These are phyloP conservation scores for Hirtodrosophila duncani DNA, from an alignment of 2,888 invertebrate genomes.

Conservation along the genomic window DNA sequence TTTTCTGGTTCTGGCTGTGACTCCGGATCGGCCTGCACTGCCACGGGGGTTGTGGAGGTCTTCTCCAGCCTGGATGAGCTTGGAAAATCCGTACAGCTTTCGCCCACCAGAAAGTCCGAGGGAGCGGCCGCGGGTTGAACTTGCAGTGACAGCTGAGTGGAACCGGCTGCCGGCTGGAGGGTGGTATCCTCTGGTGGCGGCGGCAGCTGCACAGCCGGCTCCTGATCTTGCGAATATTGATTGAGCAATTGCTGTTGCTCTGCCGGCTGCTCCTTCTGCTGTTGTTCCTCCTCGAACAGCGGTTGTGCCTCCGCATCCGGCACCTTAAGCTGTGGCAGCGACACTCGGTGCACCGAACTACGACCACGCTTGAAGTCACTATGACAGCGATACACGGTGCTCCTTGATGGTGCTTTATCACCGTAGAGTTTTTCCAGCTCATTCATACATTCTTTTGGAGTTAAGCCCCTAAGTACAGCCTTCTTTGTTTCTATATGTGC, in stretches of 20 bases:
- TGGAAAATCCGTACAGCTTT: slow-evolving; percentile 74
- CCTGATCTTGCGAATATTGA: slow-evolving; percentile 74
- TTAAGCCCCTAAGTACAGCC: no score
- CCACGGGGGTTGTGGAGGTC: no score
- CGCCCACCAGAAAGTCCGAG: slow-evolving; percentile 81
- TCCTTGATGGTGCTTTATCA: no score
- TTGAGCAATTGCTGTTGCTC: slow-evolving; percentile 69
- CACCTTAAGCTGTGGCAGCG: no score
- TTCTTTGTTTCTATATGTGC: no score
- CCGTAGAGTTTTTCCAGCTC: no score
- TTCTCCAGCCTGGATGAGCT: slow-evolving; percentile 51
- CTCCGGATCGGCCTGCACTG: not conserved
- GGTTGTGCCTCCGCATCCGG: not conserved
- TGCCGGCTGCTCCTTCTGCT: no score
- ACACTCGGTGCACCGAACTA: no score
- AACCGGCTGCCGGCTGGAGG: slow-evolving; percentile 47
- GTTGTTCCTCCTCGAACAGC: not conserved
- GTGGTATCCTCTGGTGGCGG: slow-evolving; percentile 51
- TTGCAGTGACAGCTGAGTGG: slow-evolving; percentile 64
- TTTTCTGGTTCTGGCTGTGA: slow-evolving; percentile 33
- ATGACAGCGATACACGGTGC: no score
- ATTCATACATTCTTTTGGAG: no score
- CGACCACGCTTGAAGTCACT: no score
- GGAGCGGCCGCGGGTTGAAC: no score
- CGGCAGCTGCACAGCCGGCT: slow-evolving; percentile 65